Percentiles rank a stretch among this genome's conserved stretches.
These are phyloP conservation scores for Octopus sinensis DNA, from an alignment of 1,140 invertebrate species.

Conservation along the genomic window DNA sequence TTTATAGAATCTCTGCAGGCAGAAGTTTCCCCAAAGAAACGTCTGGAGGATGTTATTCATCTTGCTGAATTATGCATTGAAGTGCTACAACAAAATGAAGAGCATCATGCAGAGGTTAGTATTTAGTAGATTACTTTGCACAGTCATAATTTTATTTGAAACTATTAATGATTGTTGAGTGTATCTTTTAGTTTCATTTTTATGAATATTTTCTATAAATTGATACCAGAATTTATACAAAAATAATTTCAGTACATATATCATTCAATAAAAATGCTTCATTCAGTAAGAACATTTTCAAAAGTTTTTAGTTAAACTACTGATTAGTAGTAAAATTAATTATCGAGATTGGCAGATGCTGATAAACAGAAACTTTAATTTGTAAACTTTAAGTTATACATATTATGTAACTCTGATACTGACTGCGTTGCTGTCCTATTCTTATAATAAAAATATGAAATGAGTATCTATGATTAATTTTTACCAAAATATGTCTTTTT, in stretches of 20 bases:
- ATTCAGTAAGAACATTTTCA: too few relatives aligned
- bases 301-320: too few relatives aligned
- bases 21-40: slow-evolving; percentile 59
- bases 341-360: too few relatives aligned
- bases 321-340: too few relatives aligned
- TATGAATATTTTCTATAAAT: not conserved
- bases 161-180: slow-evolving; percentile 13
- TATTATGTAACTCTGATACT: too few relatives aligned
- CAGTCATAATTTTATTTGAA: not conserved
- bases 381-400: too few relatives aligned
- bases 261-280: not conserved
- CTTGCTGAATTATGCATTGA: slow-evolving; percentile 97
- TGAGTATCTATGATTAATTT: too few relatives aligned
- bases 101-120: slow-evolving; percentile 96
- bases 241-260: not conserved
- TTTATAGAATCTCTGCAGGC: slow-evolving; percentile 43
- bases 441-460: too few relatives aligned
- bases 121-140: not conserved
- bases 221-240: too few relatives aligned
- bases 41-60: slow-evolving; percentile 94
- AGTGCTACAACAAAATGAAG: slow-evolving; percentile 97
- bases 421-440: too few relatives aligned
- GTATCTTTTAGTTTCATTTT: slow-evolving; percentile 14
- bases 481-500: too few relatives aligned
- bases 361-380: too few relatives aligned